phyloP scores from a whole-genome alignment of 1,140 invertebrate genomes.

The Pemphigus obesinymphae region DNA sequence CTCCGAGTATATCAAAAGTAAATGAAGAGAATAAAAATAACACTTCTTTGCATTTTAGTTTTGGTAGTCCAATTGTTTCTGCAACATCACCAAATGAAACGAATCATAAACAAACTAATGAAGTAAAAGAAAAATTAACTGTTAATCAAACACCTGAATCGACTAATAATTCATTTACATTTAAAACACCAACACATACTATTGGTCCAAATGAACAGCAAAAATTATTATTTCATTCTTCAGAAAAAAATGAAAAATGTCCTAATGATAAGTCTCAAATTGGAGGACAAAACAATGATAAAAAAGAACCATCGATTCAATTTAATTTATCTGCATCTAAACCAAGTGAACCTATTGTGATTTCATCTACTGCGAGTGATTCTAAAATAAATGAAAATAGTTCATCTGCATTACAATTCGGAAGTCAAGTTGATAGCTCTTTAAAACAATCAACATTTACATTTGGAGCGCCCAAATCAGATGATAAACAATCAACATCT shows the following conservation, averaged over 20 bases:
- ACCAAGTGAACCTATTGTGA: not conserved
- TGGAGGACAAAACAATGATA: not conserved
- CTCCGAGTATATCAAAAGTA: not conserved
- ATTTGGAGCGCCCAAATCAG: not conserved
- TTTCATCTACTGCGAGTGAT: not conserved
- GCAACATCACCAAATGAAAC: not conserved
- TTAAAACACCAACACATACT: not conserved
- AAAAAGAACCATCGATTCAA: not conserved
- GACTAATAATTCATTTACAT: not conserved
- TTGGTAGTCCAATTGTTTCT: not conserved
- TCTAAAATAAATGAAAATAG: not conserved
- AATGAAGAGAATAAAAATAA: not conserved
- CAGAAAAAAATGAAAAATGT: not conserved
- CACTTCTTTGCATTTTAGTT: not conserved
- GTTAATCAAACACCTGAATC: not conserved
- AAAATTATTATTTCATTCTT: not conserved
- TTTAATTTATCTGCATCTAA: not conserved
- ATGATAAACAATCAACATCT: not conserved
- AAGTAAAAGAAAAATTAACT: not conserved
- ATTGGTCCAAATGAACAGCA: not conserved
- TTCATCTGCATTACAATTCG: not conserved
- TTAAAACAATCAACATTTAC: not conserved
- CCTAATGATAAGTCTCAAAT: not conserved
- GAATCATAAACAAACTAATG: not conserved
- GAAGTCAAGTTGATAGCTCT: not conserved